A percentile compares a stretch with the other conserved stretches of the same genome.
Conservation (phyloP, 2,888 invertebrate genomes). For the Noctua pronuba region DNA sequence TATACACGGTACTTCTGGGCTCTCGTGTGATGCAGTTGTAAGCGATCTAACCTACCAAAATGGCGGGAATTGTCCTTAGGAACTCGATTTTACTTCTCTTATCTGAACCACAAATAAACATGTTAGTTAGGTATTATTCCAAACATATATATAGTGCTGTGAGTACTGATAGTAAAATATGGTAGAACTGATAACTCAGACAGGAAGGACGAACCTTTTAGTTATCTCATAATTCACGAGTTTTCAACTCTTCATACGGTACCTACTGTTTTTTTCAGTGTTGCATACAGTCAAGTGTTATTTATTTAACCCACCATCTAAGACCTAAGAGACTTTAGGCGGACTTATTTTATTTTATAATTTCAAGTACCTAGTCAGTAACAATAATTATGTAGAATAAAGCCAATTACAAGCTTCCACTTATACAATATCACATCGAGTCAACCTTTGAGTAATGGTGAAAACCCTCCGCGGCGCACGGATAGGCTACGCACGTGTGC, state of each 20-base stretch:
- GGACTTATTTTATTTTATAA: background rate
- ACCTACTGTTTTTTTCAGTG: background rate
- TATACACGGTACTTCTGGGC: background rate
- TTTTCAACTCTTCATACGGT: background rate
- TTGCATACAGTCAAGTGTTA: background rate
- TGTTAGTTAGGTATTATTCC: slow-evolving; percentile 23
- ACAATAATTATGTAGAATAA: no score
- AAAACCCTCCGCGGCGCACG: no score
- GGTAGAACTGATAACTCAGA: slow-evolving; percentile 16
- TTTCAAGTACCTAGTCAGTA: no score
- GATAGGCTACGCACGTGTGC: no score
- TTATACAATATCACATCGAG: no score
- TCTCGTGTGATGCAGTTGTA: background rate
- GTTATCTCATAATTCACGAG: slow-evolving; percentile 1
- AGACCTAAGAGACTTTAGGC: background rate
- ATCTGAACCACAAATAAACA: background rate
- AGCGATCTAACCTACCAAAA: background rate
- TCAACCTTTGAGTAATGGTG: no score
- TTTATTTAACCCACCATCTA: background rate
- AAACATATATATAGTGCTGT: slow-evolving; percentile 34
- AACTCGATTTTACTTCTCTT: background rate
- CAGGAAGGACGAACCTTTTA: slow-evolving; percentile 9
- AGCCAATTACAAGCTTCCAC: background rate
- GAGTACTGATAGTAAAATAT: slow-evolving; percentile 24
- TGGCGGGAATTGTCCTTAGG: background rate